These are phyloP conservation scores for Vipera latastei DNA, from an alignment of 2,797 vertebrate species.

Conservation along the genomic window DNA sequence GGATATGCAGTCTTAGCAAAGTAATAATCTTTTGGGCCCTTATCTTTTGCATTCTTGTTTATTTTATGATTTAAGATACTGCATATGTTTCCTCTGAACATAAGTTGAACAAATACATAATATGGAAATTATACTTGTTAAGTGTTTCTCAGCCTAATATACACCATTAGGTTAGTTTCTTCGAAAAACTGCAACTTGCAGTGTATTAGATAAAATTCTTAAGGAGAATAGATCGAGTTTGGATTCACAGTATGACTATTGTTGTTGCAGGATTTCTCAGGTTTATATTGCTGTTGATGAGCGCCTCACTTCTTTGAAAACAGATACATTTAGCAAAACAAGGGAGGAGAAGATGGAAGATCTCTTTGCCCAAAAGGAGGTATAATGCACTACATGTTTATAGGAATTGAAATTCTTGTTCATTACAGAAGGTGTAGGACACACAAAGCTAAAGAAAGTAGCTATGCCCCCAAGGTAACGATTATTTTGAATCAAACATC, in stretches of 20 bases:
- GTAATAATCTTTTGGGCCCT: not conserved
- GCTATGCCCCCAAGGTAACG: not conserved
- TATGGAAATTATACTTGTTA: not conserved
- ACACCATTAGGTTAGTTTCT: not conserved
- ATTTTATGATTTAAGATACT: not conserved
- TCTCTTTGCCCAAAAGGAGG: slow-evolving; percentile 97
- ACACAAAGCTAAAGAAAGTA: not conserved
- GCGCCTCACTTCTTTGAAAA: slow-evolving; percentile 96
- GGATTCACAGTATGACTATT: not conserved
- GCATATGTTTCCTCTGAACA: not conserved
- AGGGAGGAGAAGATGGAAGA: slow-evolving; percentile 99
- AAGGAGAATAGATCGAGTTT: not conserved
- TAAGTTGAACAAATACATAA: not conserved
- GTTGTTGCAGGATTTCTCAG: slow-evolving; percentile 81
- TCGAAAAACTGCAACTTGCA: not conserved
- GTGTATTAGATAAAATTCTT: not conserved
- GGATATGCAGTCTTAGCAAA: not conserved
- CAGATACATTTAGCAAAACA: slow-evolving; percentile 95
- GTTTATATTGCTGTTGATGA: slow-evolving; percentile 95
- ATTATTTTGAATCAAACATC: not conserved
- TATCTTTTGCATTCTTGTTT: not conserved
- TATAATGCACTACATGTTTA: slow-evolving; percentile 53
- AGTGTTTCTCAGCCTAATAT: not conserved
- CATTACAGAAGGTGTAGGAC: not conserved
- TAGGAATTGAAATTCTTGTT: not conserved